A percentile compares a stretch with the other conserved stretches of the same genome.
Conservation (phyloP, 2,797 vertebrate genomes). For the Martes flavigula region DNA sequence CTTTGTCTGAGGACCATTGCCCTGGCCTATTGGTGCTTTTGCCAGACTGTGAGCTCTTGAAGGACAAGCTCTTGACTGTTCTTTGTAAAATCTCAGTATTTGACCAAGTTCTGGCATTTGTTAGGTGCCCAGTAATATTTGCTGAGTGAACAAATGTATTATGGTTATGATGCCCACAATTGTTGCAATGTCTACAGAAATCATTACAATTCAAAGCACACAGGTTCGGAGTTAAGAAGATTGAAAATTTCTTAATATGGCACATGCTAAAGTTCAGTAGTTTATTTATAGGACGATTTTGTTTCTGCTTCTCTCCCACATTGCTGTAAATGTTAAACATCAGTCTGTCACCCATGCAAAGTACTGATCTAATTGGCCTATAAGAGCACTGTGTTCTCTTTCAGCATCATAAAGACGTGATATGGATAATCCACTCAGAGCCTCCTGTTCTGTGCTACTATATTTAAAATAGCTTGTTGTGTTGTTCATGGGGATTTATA, state of each 20-base stretch:
- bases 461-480: conserved; percentile 65
- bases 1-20: not conserved
- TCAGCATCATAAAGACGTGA: conserved; percentile 50
- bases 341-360: conserved; percentile 42
- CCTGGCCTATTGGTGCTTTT: not conserved
- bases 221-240: conserved; percentile 57
- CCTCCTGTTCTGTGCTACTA: conserved; percentile 51
- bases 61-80: not conserved
- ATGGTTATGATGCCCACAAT: not conserved
- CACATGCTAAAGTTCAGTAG: conserved; percentile 57
- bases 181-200: not conserved
- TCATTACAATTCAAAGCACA: conserved; percentile 59
- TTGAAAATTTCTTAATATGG: conserved; percentile 40
- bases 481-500: conserved; percentile 49
- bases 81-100: not conserved
- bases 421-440: conserved; percentile 54
- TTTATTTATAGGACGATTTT: conserved; percentile 70
- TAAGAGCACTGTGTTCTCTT: conserved; percentile 48
- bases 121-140: not conserved
- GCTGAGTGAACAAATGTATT: not conserved
- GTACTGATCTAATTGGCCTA: conserved; percentile 60
- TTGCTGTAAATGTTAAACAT: conserved; percentile 68
- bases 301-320: conserved; percentile 25
- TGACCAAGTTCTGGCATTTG: not conserved
- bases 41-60: not conserved